Conservation (phyloP, 2,113 vertebrate genomes). For the Anhinga anhinga region DNA sequence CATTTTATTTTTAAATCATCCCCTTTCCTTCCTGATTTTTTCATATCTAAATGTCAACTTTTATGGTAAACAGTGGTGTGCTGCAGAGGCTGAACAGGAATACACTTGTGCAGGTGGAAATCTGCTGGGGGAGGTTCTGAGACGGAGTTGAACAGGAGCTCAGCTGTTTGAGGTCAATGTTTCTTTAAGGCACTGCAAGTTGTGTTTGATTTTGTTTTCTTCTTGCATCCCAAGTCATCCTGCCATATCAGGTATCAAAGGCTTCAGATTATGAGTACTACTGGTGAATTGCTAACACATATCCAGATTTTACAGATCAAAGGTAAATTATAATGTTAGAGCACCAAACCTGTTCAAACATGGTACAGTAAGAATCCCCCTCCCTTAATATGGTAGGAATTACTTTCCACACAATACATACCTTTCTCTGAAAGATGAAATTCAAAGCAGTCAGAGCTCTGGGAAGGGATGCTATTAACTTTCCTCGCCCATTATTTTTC, state of each 20-base stretch:
- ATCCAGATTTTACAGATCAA: conserved; percentile 2
- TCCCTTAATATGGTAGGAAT: conserved; percentile 14
- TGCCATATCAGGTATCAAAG: background rate
- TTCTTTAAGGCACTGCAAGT: background rate
- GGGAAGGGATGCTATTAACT: conserved; percentile 1
- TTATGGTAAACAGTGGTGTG: conserved; percentile 42
- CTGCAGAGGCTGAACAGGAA: conserved; percentile 29
- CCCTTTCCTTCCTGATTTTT: conserved; percentile 70
- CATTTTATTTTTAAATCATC: conserved; percentile 71
- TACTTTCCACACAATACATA: background rate
- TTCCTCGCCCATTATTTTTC: background rate
- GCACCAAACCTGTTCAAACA: conserved; percentile 24
- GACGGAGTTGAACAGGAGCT: background rate
- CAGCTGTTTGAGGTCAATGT: background rate
- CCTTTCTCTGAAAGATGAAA: conserved; percentile 10
- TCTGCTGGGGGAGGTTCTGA: conserved; percentile 1
- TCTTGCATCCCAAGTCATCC: background rate
- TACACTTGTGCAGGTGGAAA: background rate
- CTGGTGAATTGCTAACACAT: background rate
- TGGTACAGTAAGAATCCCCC: background rate
- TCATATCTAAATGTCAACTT: conserved; percentile 62
- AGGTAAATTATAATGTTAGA: background rate
- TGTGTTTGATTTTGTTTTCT: background rate
- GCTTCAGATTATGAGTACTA: background rate
- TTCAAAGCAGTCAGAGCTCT: background rate